Percentiles rank a stretch among this genome's conserved stretches.
Evolutionary conservation across 2,797 vertebrate species (phyloP).

Genomic region (Squalus acanthias): DNA sequence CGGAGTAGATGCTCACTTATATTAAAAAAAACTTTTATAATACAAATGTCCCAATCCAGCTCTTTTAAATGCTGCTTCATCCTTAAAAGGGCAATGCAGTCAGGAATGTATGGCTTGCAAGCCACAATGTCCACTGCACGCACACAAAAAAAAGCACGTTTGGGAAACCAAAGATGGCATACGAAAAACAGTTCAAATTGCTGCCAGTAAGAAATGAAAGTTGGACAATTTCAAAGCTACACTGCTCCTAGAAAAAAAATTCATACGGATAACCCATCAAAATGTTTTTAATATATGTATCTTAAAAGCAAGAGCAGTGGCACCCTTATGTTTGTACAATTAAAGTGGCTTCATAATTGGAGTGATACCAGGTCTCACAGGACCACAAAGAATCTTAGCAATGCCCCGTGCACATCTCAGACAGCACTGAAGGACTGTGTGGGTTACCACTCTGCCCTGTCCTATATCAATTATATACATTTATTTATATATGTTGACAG

Average conservation of each 20-base stretch:
- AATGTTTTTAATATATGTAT: not conserved
- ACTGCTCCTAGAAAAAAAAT: not conserved
- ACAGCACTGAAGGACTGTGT: not conserved
- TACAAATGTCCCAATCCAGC: not conserved
- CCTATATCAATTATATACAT: not conserved
- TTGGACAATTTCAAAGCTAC: not conserved
- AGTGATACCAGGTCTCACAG: not conserved
- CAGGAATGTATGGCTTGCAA: not conserved
- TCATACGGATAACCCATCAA: not conserved
- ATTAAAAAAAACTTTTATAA: not conserved
- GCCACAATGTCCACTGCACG: not conserved
- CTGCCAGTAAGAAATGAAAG: not conserved
- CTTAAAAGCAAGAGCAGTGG: not conserved
- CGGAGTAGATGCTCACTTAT: not conserved
- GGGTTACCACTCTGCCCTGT: not conserved
- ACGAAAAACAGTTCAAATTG: not conserved
- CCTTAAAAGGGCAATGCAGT: not conserved
- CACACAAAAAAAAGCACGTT: not conserved
- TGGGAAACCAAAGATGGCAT: not conserved
- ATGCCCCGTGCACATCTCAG: not conserved
- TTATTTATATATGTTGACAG: not conserved
- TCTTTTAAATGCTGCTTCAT: not conserved
- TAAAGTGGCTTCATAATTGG: not conserved
- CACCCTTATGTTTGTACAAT: not conserved
- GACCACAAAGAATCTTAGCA: slow-evolving; percentile 17